These are phyloP conservation scores for Macrophya annulata DNA, from an alignment of 2,888 invertebrate species.

Conservation along the genomic window DNA sequence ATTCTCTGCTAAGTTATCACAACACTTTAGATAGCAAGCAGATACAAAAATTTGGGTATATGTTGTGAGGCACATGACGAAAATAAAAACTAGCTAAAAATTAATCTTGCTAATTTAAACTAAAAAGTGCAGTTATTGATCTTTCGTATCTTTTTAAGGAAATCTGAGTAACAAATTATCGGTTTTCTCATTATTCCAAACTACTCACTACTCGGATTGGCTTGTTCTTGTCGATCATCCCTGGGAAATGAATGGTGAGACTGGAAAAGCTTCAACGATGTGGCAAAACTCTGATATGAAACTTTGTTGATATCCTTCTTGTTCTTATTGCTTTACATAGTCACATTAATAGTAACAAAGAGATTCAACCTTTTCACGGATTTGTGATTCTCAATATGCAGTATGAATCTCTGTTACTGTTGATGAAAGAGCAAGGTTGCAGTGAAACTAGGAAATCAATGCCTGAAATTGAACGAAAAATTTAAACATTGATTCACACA, in stretches of 20 bases:
- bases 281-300: background rate
- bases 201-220: slow-evolving; percentile 75
- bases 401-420: slow-evolving; percentile 14
- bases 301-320: background rate
- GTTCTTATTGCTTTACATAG: background rate
- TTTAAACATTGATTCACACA: background rate
- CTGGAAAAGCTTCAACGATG: background rate
- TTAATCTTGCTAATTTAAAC: background rate
- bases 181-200: background rate
- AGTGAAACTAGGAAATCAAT: slow-evolving; percentile 40
- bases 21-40: slow-evolving; percentile 6
- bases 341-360: background rate
- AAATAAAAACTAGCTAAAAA: background rate
- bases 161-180: background rate
- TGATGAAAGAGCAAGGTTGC: slow-evolving; percentile 32
- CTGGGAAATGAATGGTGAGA: slow-evolving; percentile 59
- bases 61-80: background rate
- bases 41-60: background rate
- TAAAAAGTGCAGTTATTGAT: background rate
- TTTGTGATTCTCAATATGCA: background rate
- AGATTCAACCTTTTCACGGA: slow-evolving; percentile 22
- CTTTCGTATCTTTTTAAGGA: background rate
- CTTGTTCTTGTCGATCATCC: slow-evolving; percentile 77
- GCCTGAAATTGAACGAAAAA: slow-evolving; percentile 43
- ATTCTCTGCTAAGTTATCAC: slow-evolving; percentile 34